Conservation (phyloP, 2,888 invertebrate species). For the Sepiola atlantica region DNA sequence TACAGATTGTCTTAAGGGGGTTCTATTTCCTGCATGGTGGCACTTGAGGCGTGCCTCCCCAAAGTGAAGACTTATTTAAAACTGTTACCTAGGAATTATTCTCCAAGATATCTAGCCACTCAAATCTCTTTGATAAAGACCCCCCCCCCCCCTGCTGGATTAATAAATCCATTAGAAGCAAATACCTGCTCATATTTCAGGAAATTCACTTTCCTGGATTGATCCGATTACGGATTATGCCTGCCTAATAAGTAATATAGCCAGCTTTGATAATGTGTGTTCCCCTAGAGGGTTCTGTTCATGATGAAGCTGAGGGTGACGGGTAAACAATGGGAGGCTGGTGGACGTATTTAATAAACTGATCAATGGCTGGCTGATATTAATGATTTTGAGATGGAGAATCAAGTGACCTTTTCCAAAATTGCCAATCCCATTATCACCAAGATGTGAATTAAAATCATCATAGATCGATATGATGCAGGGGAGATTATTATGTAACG, state of each 20-base stretch:
- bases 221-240: not conserved
- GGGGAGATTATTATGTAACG: no score
- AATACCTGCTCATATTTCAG: not conserved
- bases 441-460: no score
- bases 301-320: not conserved
- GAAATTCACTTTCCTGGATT: not conserved
- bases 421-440: no score
- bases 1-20: no score
- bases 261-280: not conserved
- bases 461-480: no score
- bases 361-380: not conserved
- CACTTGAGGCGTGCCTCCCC: not conserved
- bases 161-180: not conserved
- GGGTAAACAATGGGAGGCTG: not conserved
- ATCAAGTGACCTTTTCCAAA: not conserved
- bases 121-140: not conserved
- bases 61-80: not conserved
- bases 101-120: not conserved
- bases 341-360: not conserved
- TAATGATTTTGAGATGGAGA: not conserved
- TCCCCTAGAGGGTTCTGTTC: not conserved
- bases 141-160: not conserved
- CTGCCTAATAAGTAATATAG: not conserved
- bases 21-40: not conserved
- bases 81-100: not conserved